These are phyloP conservation scores for Stenchaetothrips biformis DNA, from an alignment of 2,888 invertebrate species.

Conservation along the genomic window DNA sequence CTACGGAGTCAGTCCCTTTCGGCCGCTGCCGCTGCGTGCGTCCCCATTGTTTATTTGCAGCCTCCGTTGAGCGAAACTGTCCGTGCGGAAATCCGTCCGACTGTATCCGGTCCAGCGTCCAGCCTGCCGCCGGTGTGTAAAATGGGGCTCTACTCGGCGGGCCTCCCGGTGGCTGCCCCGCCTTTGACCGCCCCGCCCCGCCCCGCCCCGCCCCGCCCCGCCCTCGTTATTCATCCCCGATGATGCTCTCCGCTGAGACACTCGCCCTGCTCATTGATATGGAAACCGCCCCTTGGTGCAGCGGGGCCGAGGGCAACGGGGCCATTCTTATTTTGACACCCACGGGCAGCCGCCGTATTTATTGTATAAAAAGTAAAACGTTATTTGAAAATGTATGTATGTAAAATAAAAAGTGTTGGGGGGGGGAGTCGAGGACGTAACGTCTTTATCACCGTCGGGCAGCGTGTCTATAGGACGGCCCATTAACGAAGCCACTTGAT, in stretches of 20 bases:
- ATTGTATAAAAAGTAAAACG: not conserved
- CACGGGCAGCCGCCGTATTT: not conserved
- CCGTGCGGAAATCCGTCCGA: not conserved
- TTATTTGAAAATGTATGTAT: too few species aligned
- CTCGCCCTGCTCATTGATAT: not conserved
- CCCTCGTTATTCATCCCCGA: not conserved
- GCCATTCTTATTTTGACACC: not conserved
- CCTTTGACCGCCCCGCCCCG: too few species aligned
- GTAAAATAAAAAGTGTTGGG: too few species aligned
- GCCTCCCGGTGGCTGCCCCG: too few species aligned
- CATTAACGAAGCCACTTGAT: not conserved
- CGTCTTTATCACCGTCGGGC: not conserved
- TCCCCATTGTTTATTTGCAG: too few species aligned
- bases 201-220: not conserved
- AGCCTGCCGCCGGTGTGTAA: not conserved
- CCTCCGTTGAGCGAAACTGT: not conserved
- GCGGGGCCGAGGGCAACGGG: not conserved
- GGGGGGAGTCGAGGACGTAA: too few species aligned
- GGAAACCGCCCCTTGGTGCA: not conserved
- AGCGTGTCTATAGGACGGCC: not conserved
- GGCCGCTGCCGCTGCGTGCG: too few species aligned
- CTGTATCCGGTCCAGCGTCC: not conserved
- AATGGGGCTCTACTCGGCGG: too few species aligned
- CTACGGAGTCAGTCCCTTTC: too few species aligned
- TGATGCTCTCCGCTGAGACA: too few species aligned